phyloP scores from a whole-genome alignment of 2,797 vertebrate genomes.

The Brotogeris chrysoptera region DNA sequence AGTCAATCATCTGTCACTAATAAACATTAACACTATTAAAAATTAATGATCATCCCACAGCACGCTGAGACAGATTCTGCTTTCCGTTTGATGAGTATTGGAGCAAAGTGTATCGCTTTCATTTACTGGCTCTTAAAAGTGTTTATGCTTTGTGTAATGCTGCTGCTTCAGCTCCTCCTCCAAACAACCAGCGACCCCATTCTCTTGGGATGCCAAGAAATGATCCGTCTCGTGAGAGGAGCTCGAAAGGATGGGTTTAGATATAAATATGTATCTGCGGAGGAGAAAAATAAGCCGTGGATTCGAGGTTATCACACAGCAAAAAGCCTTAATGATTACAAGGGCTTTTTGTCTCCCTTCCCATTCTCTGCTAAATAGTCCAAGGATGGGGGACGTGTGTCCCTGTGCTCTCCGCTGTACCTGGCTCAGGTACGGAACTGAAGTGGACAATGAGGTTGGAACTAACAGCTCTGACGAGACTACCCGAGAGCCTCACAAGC shows the following conservation, averaged over 20 bases:
- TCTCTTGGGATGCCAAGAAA: slow-evolving; percentile 31
- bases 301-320: background rate
- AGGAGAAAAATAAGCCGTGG: background rate
- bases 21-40: slow-evolving; percentile 78
- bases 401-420: background rate
- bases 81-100: slow-evolving; percentile 63
- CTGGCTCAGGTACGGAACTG: background rate
- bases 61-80: slow-evolving; percentile 61
- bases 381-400: accelerated
- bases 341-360: background rate
- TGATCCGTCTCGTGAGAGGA: background rate
- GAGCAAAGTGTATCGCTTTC: slow-evolving; percentile 47
- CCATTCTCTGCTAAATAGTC: background rate
- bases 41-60: slow-evolving; percentile 69
- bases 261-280: background rate
- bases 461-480: slow-evolving; percentile 45
- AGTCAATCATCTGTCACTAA: slow-evolving; percentile 75
- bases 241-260: slow-evolving; percentile 9
- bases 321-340: background rate
- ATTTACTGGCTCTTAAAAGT: background rate
- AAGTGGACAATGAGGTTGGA: slow-evolving; percentile 45
- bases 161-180: background rate
- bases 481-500: slow-evolving; percentile 45
- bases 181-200: background rate
- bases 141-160: background rate